Percentiles rank a stretch among this genome's conserved stretches.
Evolutionary conservation across 1,140 invertebrate species (phyloP).

Genomic region (Radopholus similis): DNA sequence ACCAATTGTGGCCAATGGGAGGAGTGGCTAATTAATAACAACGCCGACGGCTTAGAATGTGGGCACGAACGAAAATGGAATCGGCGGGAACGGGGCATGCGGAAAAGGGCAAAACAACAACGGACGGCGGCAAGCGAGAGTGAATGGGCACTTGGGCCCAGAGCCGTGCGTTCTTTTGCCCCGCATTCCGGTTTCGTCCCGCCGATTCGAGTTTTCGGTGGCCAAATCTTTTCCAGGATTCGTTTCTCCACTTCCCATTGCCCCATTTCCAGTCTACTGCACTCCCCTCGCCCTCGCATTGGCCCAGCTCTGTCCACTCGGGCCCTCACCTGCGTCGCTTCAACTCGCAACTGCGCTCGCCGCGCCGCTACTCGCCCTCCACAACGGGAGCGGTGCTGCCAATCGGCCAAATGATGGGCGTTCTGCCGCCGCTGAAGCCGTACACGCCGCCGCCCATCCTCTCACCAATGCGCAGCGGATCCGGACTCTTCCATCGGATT

Average conservation of each 20-base stretch:
- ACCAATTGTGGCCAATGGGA: too few species aligned
- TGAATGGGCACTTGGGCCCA: too few species aligned
- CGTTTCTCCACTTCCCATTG: neutral
- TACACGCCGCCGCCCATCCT: conserved; percentile 89
- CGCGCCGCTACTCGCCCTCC: neutral
- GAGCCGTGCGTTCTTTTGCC: too few species aligned
- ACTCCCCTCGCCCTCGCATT: neutral
- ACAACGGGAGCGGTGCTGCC: neutral
- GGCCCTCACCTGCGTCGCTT: conserved; percentile 18
- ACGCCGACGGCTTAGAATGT: too few species aligned
- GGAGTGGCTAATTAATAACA: too few species aligned
- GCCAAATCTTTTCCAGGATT: neutral
- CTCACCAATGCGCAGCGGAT: conserved; percentile 78
- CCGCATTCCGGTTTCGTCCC: too few species aligned
- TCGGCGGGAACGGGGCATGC: too few species aligned
- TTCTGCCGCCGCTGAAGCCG: conserved; percentile 47
- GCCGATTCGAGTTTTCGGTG: too few species aligned
- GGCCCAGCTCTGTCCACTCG: neutral
- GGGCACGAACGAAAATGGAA: too few species aligned
- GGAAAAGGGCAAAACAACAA: too few species aligned
- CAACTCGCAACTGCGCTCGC: conserved; percentile 21
- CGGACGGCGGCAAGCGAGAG: too few species aligned
- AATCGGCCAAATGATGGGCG: conserved; percentile 48
- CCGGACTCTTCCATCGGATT: conserved; percentile 74
- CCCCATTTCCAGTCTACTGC: neutral